These are phyloP conservation scores for Periparus ater DNA, from an alignment of 2,797 vertebrate species.

Conservation along the genomic window DNA sequence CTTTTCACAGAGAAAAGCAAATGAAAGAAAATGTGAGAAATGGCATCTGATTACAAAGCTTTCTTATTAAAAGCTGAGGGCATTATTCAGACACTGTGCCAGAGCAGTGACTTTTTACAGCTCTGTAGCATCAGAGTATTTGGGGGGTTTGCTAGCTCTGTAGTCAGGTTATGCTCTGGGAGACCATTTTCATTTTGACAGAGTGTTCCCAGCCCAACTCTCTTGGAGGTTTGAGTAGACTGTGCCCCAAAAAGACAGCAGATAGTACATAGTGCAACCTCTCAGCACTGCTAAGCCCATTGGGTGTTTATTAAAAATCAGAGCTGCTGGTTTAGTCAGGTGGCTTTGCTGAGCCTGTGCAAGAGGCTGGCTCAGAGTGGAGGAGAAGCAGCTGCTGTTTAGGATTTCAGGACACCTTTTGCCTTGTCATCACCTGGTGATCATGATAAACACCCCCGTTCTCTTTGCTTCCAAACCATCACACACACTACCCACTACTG, in stretches of 20 bases:
- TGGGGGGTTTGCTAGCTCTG: neutral
- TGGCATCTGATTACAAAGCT: neutral
- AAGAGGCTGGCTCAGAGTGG: neutral
- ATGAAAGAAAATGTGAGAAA: neutral
- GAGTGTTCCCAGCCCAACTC: neutral
- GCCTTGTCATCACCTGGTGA: neutral
- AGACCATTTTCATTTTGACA: neutral
- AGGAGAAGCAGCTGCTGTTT: neutral
- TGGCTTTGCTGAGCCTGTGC: neutral
- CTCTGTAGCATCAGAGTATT: neutral
- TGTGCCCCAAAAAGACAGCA: neutral
- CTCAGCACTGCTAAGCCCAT: neutral
- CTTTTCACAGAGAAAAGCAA: neutral
- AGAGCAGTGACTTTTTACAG: neutral
- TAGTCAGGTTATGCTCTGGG: neutral
- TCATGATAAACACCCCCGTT: neutral
- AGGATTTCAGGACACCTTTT: slow-evolving; percentile 6
- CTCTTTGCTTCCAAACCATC: neutral
- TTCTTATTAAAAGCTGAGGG: neutral
- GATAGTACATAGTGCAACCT: neutral
- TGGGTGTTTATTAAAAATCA: neutral
- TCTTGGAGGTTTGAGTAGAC: neutral
- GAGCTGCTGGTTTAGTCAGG: neutral
- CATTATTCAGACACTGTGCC: neutral
- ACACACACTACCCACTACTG: neutral